A percentile compares a stretch with the other conserved stretches of the same genome.
phyloP scores from a whole-genome alignment of 2,888 invertebrate species.

The Thymelicus sylvestris region DNA sequence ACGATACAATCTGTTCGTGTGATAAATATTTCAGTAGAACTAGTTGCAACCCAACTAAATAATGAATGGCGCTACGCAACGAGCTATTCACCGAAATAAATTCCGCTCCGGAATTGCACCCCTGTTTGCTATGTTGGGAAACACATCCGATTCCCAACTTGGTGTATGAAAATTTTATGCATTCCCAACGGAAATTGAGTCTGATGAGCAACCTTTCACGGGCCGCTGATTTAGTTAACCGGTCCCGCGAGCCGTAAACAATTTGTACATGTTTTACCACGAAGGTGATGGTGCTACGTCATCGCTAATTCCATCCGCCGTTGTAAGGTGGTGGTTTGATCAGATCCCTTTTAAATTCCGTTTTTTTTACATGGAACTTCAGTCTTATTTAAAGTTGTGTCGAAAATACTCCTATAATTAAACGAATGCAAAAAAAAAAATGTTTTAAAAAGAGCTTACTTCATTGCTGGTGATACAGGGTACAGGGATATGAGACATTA shows the following conservation, averaged over 20 bases:
- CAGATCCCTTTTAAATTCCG: too few relatives aligned
- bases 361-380: too few relatives aligned
- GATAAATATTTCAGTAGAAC: slow-evolving; percentile 26
- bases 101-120: slow-evolving; percentile 25
- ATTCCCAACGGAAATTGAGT: slow-evolving; percentile 12
- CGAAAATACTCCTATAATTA: too few relatives aligned
- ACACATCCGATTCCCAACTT: slow-evolving; percentile 20
- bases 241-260: not conserved
- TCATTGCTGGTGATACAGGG: too few relatives aligned
- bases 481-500: too few relatives aligned
- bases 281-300: too few relatives aligned
- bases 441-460: too few relatives aligned
- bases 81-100: slow-evolving; percentile 23
- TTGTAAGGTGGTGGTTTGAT: too few relatives aligned
- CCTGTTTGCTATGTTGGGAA: slow-evolving; percentile 15
- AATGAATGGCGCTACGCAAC: slow-evolving; percentile 27
- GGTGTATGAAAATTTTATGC: slow-evolving; percentile 18
- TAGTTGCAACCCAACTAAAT: slow-evolving; percentile 19
- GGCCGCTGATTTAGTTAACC: slow-evolving; percentile 2
- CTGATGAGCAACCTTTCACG: slow-evolving; percentile 20
- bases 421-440: too few relatives aligned
- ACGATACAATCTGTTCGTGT: slow-evolving; percentile 25
- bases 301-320: too few relatives aligned
- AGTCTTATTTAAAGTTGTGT: too few relatives aligned
- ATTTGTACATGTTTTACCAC: not conserved